A percentile compares a stretch with the other conserved stretches of the same genome.
Conservation (phyloP, 2,888 invertebrate species). For the Stenurella melanura region DNA sequence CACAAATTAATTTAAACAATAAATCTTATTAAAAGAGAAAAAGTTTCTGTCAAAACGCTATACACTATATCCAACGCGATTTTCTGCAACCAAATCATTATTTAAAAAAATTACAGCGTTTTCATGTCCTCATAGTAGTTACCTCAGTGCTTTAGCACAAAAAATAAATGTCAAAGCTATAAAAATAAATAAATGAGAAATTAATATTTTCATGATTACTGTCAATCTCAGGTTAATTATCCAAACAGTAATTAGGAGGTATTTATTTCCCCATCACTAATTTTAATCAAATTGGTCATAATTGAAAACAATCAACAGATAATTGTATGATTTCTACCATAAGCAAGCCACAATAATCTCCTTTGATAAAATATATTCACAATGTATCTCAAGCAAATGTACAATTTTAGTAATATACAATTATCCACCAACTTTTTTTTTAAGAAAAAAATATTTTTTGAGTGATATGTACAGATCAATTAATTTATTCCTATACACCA, state of each 20-base stretch:
- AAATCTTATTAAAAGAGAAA: too few relatives aligned
- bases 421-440: constrained; percentile 12
- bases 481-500: constrained; percentile 38
- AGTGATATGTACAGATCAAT: constrained; percentile 36
- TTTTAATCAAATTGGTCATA: constrained; percentile 9
- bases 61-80: too few relatives aligned
- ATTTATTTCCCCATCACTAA: neutral
- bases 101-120: too few relatives aligned
- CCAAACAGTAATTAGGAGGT: neutral
- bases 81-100: too few relatives aligned
- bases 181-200: too few relatives aligned
- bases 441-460: constrained; percentile 2
- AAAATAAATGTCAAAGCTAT: too few relatives aligned
- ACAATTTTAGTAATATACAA: constrained; percentile 12
- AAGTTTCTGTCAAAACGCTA: too few relatives aligned
- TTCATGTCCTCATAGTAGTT: too few relatives aligned
- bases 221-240: neutral
- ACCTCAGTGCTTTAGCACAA: too few relatives aligned
- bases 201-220: neutral
- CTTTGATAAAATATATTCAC: constrained; percentile 3
- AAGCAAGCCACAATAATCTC: neutral
- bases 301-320: neutral
- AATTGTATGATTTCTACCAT: neutral
- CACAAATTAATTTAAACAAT: too few relatives aligned
- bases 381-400: neutral